Evolutionary conservation across 2,888 invertebrate species (phyloP).

Genomic region (Chirona hameri): DNA sequence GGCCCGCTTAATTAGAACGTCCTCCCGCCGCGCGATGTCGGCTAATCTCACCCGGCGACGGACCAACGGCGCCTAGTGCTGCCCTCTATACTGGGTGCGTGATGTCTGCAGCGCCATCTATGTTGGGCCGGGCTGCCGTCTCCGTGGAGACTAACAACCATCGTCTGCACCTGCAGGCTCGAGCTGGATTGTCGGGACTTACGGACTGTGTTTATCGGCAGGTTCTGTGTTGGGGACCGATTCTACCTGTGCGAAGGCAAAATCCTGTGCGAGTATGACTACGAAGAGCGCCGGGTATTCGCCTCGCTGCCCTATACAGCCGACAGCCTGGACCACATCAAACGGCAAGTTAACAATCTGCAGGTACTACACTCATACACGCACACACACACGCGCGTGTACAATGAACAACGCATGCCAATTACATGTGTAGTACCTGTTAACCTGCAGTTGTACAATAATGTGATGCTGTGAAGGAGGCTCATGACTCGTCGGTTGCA

Average conservation of each 20-base stretch:
- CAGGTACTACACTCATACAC: constrained; percentile 35
- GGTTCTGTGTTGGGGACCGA: constrained; percentile 92
- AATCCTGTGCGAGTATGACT: constrained; percentile 90
- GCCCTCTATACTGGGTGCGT: too few species aligned
- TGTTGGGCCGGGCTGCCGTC: too few species aligned
- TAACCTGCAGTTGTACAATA: neutral
- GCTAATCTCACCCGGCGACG: too few species aligned
- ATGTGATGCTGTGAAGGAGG: neutral
- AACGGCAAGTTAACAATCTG: constrained; percentile 40
- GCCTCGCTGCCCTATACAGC: constrained; percentile 85
- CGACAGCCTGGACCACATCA: constrained; percentile 69
- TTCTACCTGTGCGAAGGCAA: constrained; percentile 92
- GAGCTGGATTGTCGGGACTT: too few species aligned
- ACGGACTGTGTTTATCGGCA: constrained; percentile 47
- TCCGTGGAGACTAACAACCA: too few species aligned
- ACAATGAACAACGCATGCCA: neutral
- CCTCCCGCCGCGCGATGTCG: too few species aligned
- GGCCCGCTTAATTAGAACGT: neutral
- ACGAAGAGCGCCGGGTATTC: constrained; percentile 85
- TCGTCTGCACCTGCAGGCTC: too few species aligned
- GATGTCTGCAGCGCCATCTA: too few species aligned
- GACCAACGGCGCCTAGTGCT: too few species aligned
- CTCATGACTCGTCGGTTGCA: too few species aligned
- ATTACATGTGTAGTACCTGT: neutral
- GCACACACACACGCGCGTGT: neutral